Percentiles rank a stretch among this genome's conserved stretches.
Evolutionary conservation across 2,797 vertebrate species (phyloP).

Genomic region (Loriculus beryllinus): DNA sequence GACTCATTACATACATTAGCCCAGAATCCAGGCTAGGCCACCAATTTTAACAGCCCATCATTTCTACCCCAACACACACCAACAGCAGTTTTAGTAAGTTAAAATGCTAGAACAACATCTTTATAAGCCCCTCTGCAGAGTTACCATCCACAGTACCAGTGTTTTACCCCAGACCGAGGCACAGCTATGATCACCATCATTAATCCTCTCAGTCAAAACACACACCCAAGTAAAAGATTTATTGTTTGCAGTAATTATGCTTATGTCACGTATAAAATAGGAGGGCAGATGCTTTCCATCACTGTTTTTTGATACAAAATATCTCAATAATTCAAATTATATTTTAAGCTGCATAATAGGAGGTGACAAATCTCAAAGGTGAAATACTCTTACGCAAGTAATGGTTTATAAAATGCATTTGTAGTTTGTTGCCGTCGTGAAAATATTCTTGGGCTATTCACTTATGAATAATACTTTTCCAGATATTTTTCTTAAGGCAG

Average conservation of each 20-base stretch:
- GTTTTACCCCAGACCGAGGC: not conserved
- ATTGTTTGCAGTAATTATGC: constrained; percentile 12
- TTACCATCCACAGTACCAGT: not conserved
- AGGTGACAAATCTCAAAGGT: not conserved
- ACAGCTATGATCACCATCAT: not conserved
- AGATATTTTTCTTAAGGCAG: constrained; percentile 20
- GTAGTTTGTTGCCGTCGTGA: not conserved
- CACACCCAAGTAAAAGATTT: not conserved
- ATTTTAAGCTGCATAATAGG: not conserved
- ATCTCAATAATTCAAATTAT: not conserved
- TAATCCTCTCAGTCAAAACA: not conserved
- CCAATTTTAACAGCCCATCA: not conserved
- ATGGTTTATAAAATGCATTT: not conserved
- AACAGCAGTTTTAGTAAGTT: not conserved
- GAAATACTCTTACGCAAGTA: not conserved
- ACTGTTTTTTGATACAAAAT: not conserved
- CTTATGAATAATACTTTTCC: not conserved
- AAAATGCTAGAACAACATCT: not conserved
- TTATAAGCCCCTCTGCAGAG: not conserved
- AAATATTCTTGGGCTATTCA: not conserved
- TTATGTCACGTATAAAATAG: not conserved
- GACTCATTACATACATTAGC: not conserved
- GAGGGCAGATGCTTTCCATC: not conserved
- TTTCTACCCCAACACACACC: not conserved
- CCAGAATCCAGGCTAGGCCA: not conserved